A percentile compares a stretch with the other conserved stretches of the same genome.
These are phyloP conservation scores for Caenorhabditis uteleia DNA, from an alignment of 2,888 invertebrate genomes.

Conservation along the genomic window DNA sequence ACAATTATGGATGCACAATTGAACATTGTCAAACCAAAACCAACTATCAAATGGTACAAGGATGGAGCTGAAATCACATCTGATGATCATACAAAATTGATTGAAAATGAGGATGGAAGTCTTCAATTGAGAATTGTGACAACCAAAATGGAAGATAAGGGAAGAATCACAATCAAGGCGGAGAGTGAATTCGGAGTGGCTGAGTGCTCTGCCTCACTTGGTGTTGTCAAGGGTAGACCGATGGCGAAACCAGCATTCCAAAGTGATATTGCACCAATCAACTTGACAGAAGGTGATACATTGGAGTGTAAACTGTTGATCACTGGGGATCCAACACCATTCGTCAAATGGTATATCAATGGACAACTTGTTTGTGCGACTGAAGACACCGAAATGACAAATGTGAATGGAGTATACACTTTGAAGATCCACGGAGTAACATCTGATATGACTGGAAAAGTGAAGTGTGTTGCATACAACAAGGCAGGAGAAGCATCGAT, in stretches of 20 bases:
- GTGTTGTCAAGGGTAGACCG: constrained; percentile 59
- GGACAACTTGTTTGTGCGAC: constrained; percentile 64
- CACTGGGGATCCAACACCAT: constrained; percentile 87
- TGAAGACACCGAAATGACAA: constrained; percentile 66
- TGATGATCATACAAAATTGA: constrained; percentile 51
- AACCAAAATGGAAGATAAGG: constrained; percentile 60
- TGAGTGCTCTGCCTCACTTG: constrained; percentile 62
- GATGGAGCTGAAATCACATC: constrained; percentile 73
- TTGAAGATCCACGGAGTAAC: constrained; percentile 71
- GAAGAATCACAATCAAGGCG: constrained; percentile 64
- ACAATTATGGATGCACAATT: constrained; percentile 64
- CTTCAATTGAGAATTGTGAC: constrained; percentile 68
- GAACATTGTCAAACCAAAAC: constrained; percentile 45
- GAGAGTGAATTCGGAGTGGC: constrained; percentile 65
- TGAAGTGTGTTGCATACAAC: constrained; percentile 73
- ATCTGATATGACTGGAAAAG: constrained; percentile 72
- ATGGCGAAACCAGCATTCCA: constrained; percentile 68
- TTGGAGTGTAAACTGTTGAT: constrained; percentile 85
- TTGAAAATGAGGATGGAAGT: constrained; percentile 51
- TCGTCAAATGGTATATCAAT: constrained; percentile 77
- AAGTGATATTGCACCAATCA: constrained; percentile 72
- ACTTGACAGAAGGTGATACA: constrained; percentile 84
- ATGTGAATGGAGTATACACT: constrained; percentile 70
- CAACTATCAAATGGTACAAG: constrained; percentile 92
- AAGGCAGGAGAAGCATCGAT: constrained; percentile 70